Percentiles rank a stretch among this genome's conserved stretches.
phyloP scores from a whole-genome alignment of 2,797 vertebrate species.

The Takifugu rubripes region DNA sequence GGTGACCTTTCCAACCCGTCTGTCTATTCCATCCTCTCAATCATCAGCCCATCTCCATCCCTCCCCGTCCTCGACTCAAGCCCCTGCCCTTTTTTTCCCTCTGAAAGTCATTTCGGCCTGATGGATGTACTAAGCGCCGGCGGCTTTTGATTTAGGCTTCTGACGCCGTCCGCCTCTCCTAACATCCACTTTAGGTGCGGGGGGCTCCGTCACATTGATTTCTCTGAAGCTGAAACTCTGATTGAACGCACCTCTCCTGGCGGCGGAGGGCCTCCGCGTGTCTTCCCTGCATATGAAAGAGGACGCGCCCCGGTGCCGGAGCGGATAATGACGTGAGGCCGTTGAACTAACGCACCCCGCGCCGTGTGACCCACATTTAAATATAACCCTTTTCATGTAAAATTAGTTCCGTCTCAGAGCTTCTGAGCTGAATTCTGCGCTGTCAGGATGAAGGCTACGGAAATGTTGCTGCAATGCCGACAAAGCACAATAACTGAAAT shows the following conservation, averaged over 20 bases:
- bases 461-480: slow-evolving; percentile 23
- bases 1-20: slow-evolving; percentile 4
- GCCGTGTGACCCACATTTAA: slow-evolving; percentile 19
- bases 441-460: slow-evolving; percentile 21
- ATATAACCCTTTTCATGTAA: slow-evolving; percentile 26
- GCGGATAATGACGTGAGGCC: slow-evolving; percentile 16
- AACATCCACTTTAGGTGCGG: slow-evolving; percentile 66
- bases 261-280: slow-evolving; percentile 21
- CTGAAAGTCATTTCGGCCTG: slow-evolving; percentile 59
- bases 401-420: slow-evolving; percentile 27
- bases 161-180: slow-evolving; percentile 66
- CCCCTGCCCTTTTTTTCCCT: slow-evolving; percentile 21
- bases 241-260: slow-evolving; percentile 63
- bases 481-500: slow-evolving; percentile 36
- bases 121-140: slow-evolving; percentile 61
- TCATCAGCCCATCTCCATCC: slow-evolving; percentile 30
- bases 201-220: slow-evolving; percentile 69
- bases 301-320: slow-evolving; percentile 20
- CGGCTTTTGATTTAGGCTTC: slow-evolving; percentile 69
- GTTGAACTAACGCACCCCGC: slow-evolving; percentile 3
- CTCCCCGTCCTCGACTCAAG: slow-evolving; percentile 27
- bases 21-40: slow-evolving; percentile 16
- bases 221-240: slow-evolving; percentile 70
- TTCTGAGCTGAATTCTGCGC: slow-evolving; percentile 17
- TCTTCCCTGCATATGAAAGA: slow-evolving; percentile 41